Evolutionary conservation across 2,113 vertebrate genomes (phyloP), one percentile per base, ranked within the genome.

Genomic region (Pseudolaguvia tuberculata): DNA sequence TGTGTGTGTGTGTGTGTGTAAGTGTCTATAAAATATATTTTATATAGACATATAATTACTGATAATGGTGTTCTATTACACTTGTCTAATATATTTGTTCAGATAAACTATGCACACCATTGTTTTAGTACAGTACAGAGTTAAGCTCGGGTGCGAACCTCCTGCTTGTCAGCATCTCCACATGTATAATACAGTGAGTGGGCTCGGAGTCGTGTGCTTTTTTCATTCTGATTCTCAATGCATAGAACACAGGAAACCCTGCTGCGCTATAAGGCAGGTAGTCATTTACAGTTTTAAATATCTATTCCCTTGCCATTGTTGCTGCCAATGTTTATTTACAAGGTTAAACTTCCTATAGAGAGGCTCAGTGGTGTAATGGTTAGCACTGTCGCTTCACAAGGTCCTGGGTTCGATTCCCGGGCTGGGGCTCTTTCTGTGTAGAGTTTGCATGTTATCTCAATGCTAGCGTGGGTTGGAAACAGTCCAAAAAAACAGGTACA

Each of bases 201-300:
- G 62, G 39, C 7, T 48, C 42, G 17, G 42, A 47, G 42, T 18
- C 18, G 23, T 67, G 47, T 14, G 18, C 7, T 25, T 47, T 42
- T 65, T 10, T 65, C 62, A 65, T 42, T 65, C 62, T 12, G 15
- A n/a, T 67, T 67, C 27, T 67, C 17, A 5, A 20, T 50, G 21
- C 45, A 50, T 9, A 11, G 14, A 27, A 29, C 10, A 67, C 45
- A 50, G 25, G 50, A 67, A 50, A 14, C 45, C 23, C 63, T 27
- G 62, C n/a, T 65, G 62, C 23, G 21, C 27, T 66, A 25, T 3
- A 14, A 15, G 2, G 23, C 23, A 27, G 15, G 42, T 66, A 27
- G 10, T 66, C 27, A 50, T 20, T 50, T 7, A 27, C 45, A 50
- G 45, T 14, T 45, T 23, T 45, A 63, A 63, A 23, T 23, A 47